Conservation (phyloP, 2,888 invertebrate genomes). For the Tineola bisselliella region DNA sequence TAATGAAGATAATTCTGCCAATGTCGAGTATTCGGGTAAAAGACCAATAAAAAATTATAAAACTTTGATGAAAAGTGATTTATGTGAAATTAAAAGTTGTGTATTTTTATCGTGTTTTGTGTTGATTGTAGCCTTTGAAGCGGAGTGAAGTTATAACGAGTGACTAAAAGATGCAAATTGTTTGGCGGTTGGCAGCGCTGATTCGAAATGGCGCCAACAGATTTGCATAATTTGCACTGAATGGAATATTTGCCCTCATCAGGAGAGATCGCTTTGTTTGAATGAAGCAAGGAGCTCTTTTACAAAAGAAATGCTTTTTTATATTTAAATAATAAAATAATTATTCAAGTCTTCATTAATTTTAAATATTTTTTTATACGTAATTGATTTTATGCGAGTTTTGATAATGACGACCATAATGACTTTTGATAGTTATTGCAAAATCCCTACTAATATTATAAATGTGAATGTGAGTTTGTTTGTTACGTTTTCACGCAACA, state of each 20-base stretch:
- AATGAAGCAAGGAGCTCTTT: slow-evolving; percentile 8
- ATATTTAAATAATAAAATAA: background rate
- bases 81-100: background rate
- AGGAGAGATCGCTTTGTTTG: background rate
- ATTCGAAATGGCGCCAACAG: slow-evolving; percentile 54
- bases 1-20: no score
- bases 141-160: slow-evolving; percentile 32
- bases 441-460: no score
- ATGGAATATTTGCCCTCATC: slow-evolving; percentile 27
- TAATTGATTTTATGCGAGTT: no score
- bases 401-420: no score
- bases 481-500: no score
- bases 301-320: background rate
- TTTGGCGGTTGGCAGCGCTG: slow-evolving; percentile 52
- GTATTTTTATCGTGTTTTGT: background rate
- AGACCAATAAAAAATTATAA: no score
- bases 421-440: no score
- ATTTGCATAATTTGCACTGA: slow-evolving; percentile 56
- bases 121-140: slow-evolving; percentile 29
- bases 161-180: slow-evolving; percentile 60
- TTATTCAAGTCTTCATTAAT: no score
- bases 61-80: no score
- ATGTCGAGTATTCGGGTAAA: no score
- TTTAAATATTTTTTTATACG: no score
- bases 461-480: no score